These are phyloP conservation scores for Panurus biarmicus DNA, from an alignment of 2,113 vertebrate genomes.

Conservation along the genomic window DNA sequence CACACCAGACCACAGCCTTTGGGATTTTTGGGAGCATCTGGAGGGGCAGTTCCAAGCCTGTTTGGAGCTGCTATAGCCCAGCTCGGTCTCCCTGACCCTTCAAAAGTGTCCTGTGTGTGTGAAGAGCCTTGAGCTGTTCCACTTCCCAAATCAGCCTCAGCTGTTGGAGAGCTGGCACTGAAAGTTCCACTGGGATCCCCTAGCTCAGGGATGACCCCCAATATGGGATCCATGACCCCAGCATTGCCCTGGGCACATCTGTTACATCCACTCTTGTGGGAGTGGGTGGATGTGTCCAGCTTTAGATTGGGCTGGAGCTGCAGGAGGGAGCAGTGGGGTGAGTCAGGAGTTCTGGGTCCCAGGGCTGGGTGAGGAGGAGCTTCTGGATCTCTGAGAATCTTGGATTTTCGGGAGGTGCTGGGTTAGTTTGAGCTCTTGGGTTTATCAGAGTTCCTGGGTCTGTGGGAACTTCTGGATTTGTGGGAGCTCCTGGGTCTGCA, in stretches of 20 bases:
- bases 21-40: background rate
- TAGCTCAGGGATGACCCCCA: background rate
- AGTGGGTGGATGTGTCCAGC: background rate
- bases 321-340: background rate
- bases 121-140: background rate
- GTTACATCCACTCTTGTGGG: background rate
- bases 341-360: background rate
- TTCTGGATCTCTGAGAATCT: background rate
- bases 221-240: rapidly evolving
- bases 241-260: background rate
- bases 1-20: background rate
- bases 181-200: background rate
- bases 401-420: background rate
- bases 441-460: background rate
- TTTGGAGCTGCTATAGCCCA: background rate
- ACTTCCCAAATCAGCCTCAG: background rate
- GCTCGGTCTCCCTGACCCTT: background rate
- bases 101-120: rapidly evolving
- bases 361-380: background rate
- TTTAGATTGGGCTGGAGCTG: rapidly evolving
- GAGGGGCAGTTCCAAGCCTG: rapidly evolving
- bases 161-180: rapidly evolving
- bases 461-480: background rate
- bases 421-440: background rate
- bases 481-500: background rate